phyloP scores from a whole-genome alignment of 2,113 vertebrate genomes.

The Nymphicus hollandicus region DNA sequence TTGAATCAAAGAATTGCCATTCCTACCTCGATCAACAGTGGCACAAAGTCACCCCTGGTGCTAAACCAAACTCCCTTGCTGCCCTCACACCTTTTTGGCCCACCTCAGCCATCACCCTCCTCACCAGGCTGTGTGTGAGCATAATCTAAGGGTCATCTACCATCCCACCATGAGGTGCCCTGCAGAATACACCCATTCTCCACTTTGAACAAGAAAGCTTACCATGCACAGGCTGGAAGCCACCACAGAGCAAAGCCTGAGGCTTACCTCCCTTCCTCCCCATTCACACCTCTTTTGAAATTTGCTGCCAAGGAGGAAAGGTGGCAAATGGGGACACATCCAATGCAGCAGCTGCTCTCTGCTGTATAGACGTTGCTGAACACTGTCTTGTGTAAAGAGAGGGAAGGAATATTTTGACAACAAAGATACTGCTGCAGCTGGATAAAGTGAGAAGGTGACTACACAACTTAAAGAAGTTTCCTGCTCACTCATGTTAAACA shows the following conservation, averaged over 20 bases:
- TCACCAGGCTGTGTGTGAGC: rapidly evolving
- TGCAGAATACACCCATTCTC: background rate
- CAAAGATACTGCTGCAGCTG: background rate
- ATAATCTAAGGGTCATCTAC: background rate
- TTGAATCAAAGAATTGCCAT: background rate
- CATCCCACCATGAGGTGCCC: background rate
- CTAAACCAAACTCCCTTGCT: background rate
- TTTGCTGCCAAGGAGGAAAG: background rate
- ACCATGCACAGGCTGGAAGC: background rate
- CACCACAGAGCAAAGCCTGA: rapidly evolving
- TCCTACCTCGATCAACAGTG: background rate
- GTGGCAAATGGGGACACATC: background rate
- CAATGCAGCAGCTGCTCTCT: background rate
- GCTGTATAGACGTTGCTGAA: background rate
- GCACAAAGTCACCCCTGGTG: background rate
- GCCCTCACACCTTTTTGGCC: background rate
- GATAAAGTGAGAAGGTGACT: background rate
- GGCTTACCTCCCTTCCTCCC: background rate
- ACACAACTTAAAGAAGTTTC: background rate
- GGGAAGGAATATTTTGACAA: constrained; percentile 8
- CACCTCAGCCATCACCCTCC: background rate
- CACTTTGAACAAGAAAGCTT: background rate
- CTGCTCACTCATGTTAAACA: background rate
- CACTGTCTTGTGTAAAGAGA: background rate
- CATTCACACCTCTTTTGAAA: background rate